Evolutionary conservation across 2,113 vertebrate genomes (phyloP).

Genomic region (Clinocottus analis): DNA sequence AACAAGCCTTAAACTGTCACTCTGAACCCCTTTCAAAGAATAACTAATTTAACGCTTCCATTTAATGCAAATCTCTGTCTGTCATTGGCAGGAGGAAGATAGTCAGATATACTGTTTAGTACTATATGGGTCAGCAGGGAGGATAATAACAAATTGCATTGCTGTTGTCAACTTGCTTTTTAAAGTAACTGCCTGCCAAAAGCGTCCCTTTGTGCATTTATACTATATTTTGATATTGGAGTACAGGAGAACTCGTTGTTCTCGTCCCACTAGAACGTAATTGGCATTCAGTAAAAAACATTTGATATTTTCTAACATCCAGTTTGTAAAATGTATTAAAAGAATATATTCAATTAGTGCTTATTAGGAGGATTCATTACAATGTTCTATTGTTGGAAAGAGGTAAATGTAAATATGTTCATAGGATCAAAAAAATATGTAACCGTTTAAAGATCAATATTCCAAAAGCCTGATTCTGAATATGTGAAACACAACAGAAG

Average conservation of each 20-base stretch:
- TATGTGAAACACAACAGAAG: background rate
- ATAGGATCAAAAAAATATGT: background rate
- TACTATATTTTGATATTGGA: constrained; percentile 1
- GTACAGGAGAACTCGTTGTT: background rate
- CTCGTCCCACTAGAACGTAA: background rate
- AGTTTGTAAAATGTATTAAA: background rate
- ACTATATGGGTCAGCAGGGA: background rate
- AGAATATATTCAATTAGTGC: background rate
- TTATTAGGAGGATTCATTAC: background rate
- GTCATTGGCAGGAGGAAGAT: background rate
- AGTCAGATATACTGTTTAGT: background rate
- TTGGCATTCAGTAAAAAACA: constrained; percentile 13
- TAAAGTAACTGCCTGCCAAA: constrained; percentile 11
- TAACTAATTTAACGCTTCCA: background rate
- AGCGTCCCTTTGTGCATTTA: constrained; percentile 1
- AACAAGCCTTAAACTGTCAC: background rate
- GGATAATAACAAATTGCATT: background rate
- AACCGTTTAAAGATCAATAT: background rate
- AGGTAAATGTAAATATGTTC: background rate
- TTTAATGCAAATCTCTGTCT: background rate
- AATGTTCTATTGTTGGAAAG: background rate
- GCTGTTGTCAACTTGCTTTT: constrained; percentile 2
- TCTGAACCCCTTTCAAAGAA: background rate
- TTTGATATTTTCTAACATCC: background rate
- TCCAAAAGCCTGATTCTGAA: background rate